Evolutionary conservation across 2,113 vertebrate genomes (phyloP).

Genomic region (Nerophis ophidion): DNA sequence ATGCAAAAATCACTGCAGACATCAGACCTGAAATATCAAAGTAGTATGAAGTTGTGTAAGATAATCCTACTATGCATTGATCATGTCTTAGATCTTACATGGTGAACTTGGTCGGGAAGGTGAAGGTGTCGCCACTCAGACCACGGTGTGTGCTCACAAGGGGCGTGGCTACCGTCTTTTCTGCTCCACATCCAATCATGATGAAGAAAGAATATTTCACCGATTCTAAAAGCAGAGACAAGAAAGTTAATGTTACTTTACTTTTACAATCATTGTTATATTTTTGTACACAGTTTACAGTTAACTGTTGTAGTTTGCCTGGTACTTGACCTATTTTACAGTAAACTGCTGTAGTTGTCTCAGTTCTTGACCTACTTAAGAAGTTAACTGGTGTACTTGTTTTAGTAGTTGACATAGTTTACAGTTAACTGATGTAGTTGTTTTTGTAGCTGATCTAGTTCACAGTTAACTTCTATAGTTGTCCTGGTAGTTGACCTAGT

Average conservation of each 20-base stretch:
- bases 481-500: too few relatives aligned
- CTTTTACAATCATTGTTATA: not conserved
- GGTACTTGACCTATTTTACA: too few relatives aligned
- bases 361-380: too few relatives aligned
- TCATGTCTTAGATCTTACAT: slow-evolving; percentile 71
- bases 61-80: too few relatives aligned
- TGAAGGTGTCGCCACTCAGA: slow-evolving; percentile 86
- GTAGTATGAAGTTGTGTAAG: not conserved
- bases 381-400: too few relatives aligned
- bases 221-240: slow-evolving; percentile 69
- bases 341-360: too few relatives aligned
- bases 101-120: slow-evolving; percentile 83
- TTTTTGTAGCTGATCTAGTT: too few relatives aligned
- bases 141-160: slow-evolving; percentile 78
- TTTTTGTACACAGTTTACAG: too few relatives aligned
- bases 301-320: too few relatives aligned
- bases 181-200: slow-evolving; percentile 82
- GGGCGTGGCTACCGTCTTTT: slow-evolving; percentile 86
- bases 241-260: not conserved
- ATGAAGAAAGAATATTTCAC: slow-evolving; percentile 87
- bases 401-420: too few relatives aligned
- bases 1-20: slow-evolving; percentile 89
- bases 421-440: too few relatives aligned
- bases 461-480: too few relatives aligned
- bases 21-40: slow-evolving; percentile 71